Percentiles rank a stretch among this genome's conserved stretches.
Conservation (phyloP, 2,113 vertebrate genomes). For the Silurus meridionalis region DNA sequence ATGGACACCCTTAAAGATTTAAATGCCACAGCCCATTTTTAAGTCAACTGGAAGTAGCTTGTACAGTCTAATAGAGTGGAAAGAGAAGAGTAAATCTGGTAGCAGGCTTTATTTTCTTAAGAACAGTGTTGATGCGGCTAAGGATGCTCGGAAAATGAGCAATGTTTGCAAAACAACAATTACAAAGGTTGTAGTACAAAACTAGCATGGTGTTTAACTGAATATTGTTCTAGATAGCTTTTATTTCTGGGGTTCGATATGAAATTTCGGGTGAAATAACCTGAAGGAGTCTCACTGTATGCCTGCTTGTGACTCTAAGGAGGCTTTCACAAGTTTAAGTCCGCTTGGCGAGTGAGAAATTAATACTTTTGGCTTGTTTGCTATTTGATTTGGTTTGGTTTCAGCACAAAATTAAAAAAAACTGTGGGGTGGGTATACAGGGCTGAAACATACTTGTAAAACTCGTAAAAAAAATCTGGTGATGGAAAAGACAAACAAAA, state of each 20-base stretch:
- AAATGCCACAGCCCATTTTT: not conserved
- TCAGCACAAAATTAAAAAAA: conserved; percentile 1
- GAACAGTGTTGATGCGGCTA: not conserved
- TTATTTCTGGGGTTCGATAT: not conserved
- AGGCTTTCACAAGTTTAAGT: not conserved
- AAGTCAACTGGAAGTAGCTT: not conserved
- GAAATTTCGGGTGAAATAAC: not conserved
- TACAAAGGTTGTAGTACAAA: not conserved
- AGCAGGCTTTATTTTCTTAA: not conserved
- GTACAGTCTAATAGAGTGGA: not conserved
- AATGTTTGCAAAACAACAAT: not conserved
- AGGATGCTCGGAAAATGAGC: not conserved
- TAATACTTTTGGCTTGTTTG: conserved; percentile 9
- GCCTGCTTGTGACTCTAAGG: not conserved
- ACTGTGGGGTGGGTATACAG: not conserved
- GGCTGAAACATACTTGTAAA: not conserved
- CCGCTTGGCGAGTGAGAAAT: not conserved
- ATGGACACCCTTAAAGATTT: not conserved
- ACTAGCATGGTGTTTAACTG: not conserved
- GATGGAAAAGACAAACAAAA: not conserved
- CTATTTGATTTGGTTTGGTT: not conserved
- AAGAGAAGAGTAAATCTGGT: not conserved
- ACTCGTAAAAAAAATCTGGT: not conserved
- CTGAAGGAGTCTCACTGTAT: not conserved
- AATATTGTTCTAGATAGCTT: not conserved